Evolutionary conservation across 2,113 vertebrate genomes (phyloP).

Genomic region (Heterochromis multidens): DNA sequence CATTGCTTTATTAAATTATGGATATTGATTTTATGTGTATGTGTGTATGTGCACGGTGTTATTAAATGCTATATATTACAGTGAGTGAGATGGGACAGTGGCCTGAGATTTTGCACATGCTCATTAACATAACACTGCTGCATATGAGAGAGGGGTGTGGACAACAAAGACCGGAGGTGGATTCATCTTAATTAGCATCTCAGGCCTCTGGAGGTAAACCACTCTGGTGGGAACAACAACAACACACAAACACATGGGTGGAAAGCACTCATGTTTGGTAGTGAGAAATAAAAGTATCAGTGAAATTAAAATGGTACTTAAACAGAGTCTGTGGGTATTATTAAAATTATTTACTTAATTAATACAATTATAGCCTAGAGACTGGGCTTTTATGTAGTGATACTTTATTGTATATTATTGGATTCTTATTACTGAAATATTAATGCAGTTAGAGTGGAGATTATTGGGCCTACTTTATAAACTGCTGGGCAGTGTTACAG

Average conservation of each 20-base stretch:
- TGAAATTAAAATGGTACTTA: neutral
- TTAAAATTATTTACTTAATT: neutral
- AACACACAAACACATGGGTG: slow-evolving; percentile 2
- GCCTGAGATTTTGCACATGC: slow-evolving; percentile 79
- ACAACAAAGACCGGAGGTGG: slow-evolving; percentile 85
- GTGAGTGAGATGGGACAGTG: slow-evolving; percentile 86
- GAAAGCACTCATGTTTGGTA: neutral
- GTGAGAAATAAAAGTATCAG: neutral
- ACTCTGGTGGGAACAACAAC: slow-evolving; percentile 70
- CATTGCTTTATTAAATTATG: slow-evolving; percentile 97
- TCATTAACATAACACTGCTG: slow-evolving; percentile 97
- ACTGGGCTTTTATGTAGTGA: neutral
- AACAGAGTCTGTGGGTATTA: neutral
- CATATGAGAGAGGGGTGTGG: slow-evolving; percentile 82
- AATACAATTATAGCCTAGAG: neutral
- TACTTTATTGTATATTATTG: neutral
- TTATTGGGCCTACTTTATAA: neutral
- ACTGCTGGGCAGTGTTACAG: neutral
- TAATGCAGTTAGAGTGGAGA: neutral
- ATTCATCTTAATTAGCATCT: slow-evolving; percentile 99
- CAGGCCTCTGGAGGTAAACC: slow-evolving; percentile 86
- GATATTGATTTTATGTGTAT: slow-evolving; percentile 87
- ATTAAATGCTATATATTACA: slow-evolving; percentile 99
- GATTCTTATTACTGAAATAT: neutral
- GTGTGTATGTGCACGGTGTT: slow-evolving; percentile 72